Percentiles rank a stretch among this genome's conserved stretches.
Conservation (phyloP, 2,888 invertebrate genomes). For the Philereme vetulata region DNA sequence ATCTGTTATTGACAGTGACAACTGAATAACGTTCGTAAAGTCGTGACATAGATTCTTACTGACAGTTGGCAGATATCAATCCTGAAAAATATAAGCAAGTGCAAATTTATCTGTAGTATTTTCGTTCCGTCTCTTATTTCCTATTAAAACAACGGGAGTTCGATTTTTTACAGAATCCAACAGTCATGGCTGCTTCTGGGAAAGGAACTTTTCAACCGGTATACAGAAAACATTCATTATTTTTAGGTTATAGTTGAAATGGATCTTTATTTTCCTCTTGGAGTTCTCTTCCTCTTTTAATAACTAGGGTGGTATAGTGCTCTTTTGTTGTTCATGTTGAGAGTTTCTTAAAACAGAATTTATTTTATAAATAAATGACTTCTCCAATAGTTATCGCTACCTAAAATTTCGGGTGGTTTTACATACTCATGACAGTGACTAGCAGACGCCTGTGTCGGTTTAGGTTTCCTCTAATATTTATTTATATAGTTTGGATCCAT, state of each 20-base stretch:
- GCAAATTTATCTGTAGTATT: too few species aligned
- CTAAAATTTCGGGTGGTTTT: constrained; percentile 1
- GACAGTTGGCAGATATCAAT: too few species aligned
- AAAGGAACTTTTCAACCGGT: constrained; percentile 89
- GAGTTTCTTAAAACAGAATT: neutral
- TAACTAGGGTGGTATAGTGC: neutral
- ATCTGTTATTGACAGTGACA: too few species aligned
- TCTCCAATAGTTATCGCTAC: neutral
- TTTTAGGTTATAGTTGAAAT: constrained; percentile 24
- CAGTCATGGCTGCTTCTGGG: constrained; percentile 70
- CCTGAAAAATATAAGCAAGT: too few species aligned
- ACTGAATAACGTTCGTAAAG: too few species aligned
- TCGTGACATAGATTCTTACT: too few species aligned
- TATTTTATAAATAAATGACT: neutral
- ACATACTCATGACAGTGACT: neutral
- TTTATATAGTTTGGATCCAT: too few species aligned
- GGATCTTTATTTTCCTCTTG: neutral
- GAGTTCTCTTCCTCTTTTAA: neutral
- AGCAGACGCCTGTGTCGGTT: too few species aligned
- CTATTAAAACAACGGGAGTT: too few species aligned
- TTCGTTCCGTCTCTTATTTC: too few species aligned
- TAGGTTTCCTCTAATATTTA: too few species aligned
- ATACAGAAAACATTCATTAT: constrained; percentile 5
- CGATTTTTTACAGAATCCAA: constrained; percentile 1
- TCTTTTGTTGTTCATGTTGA: neutral